phyloP scores from a whole-genome alignment of 1,140 invertebrate species.

The Nymphalis io region DNA sequence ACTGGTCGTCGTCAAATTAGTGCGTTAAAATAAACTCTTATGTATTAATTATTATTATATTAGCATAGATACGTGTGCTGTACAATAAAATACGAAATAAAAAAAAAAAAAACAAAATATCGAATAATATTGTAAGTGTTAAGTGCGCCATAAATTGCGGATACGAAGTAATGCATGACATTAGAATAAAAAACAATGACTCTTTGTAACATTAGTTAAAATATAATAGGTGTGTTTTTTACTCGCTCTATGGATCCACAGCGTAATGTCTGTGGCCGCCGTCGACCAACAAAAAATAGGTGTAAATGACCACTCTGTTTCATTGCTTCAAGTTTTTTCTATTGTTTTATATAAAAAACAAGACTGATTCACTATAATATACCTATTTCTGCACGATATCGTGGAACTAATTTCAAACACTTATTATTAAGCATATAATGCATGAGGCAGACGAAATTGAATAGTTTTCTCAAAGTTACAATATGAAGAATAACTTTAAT shows the following conservation, averaged over 20 bases:
- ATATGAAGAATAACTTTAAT: no score
- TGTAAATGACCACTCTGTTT: constrained; percentile 7
- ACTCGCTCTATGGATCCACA: not conserved
- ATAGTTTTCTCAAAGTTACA: no score
- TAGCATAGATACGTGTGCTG: no score
- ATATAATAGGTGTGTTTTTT: constrained; percentile 3
- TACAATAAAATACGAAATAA: no score
- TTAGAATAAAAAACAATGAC: not conserved
- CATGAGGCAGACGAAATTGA: no score
- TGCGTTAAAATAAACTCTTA: no score
- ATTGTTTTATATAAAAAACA: not conserved
- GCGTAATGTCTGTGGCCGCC: not conserved
- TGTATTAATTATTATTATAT: no score
- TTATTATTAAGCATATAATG: not conserved
- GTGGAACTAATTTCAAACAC: not conserved
- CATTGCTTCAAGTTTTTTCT: not conserved
- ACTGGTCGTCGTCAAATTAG: no score
- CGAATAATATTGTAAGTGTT: not conserved
- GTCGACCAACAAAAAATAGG: constrained; percentile 6
- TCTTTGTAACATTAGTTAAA: not conserved
- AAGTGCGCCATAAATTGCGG: not conserved
- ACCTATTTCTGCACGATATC: not conserved
- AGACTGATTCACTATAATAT: not conserved
- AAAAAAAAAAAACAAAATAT: no score
- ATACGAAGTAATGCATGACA: not conserved